phyloP scores from a whole-genome alignment of 2,113 vertebrate species.

The Aspidoscelis tigris region DNA sequence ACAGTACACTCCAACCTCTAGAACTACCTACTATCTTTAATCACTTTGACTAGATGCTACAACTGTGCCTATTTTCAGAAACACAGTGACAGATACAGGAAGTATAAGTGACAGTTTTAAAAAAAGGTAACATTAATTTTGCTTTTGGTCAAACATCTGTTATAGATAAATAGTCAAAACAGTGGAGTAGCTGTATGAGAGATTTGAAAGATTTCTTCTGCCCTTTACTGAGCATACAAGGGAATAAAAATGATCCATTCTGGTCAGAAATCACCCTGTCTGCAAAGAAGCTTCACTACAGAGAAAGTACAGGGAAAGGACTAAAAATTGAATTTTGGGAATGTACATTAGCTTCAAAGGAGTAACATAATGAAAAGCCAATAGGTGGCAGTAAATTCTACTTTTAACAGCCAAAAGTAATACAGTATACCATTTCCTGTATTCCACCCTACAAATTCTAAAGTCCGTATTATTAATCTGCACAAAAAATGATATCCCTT shows the following conservation, averaged over 20 bases:
- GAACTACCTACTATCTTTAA: background rate
- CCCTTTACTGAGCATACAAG: background rate
- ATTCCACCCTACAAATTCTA: background rate
- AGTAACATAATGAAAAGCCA: slow-evolving; percentile 13
- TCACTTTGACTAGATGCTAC: slow-evolving; percentile 3
- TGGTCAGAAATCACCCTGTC: slow-evolving; percentile 36
- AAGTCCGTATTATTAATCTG: background rate
- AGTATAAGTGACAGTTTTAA: slow-evolving; percentile 1
- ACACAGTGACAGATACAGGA: background rate
- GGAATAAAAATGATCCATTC: slow-evolving; percentile 1
- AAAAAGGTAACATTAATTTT: background rate
- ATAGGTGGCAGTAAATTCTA: slow-evolving; percentile 54
- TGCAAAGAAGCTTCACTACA: slow-evolving; percentile 10
- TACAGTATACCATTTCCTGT: background rate
- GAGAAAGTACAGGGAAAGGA: background rate
- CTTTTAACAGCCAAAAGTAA: background rate
- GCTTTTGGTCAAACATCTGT: background rate
- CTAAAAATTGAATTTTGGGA: background rate
- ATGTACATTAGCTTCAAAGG: background rate
- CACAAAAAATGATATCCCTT: background rate
- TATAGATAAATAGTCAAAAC: background rate
- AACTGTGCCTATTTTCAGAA: slow-evolving; percentile 25
- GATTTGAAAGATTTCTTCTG: slow-evolving; percentile 1
- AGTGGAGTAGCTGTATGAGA: background rate
- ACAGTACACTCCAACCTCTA: background rate